Evolutionary conservation across 2,113 vertebrate species (phyloP).

Genomic region (Microcebus jonahi): DNA sequence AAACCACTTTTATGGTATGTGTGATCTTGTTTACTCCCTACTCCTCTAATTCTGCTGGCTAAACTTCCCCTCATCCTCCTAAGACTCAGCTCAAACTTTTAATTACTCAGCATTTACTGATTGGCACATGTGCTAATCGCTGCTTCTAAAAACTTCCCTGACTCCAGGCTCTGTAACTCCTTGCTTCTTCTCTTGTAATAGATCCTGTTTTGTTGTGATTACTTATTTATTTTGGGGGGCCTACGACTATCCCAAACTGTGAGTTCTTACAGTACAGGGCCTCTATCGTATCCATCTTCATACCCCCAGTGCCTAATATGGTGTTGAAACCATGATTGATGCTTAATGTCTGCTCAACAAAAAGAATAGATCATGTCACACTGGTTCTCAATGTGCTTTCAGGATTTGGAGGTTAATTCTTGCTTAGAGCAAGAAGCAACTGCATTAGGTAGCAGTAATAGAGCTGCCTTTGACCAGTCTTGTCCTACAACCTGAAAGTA

Average conservation of each 20-base stretch:
- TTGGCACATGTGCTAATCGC: not conserved
- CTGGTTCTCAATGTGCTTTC: not conserved
- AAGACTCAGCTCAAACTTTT: not conserved
- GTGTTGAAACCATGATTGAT: not conserved
- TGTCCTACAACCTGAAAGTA: not conserved
- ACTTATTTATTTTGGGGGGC: not conserved
- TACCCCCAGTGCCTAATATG: not conserved
- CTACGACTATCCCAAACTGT: not conserved
- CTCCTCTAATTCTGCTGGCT: not conserved
- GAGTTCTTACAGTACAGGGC: not conserved
- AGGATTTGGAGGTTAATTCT: conserved; percentile 6
- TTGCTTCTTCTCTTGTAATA: not conserved
- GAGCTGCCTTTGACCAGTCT: not conserved
- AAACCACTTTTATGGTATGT: not conserved
- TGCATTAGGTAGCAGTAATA: not conserved
- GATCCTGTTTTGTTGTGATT: not conserved
- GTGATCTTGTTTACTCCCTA: not conserved
- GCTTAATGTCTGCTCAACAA: not conserved
- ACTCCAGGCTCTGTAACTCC: not conserved
- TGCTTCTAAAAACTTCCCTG: not conserved
- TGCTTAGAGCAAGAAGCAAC: conserved; percentile 7
- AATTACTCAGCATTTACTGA: not conserved
- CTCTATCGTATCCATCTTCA: not conserved
- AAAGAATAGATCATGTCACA: not conserved
- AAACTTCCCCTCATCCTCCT: not conserved